A percentile compares a stretch with the other conserved stretches of the same genome.
Evolutionary conservation across 1,140 invertebrate genomes (phyloP).

Genomic region (Ditylenchus dipsaci): DNA sequence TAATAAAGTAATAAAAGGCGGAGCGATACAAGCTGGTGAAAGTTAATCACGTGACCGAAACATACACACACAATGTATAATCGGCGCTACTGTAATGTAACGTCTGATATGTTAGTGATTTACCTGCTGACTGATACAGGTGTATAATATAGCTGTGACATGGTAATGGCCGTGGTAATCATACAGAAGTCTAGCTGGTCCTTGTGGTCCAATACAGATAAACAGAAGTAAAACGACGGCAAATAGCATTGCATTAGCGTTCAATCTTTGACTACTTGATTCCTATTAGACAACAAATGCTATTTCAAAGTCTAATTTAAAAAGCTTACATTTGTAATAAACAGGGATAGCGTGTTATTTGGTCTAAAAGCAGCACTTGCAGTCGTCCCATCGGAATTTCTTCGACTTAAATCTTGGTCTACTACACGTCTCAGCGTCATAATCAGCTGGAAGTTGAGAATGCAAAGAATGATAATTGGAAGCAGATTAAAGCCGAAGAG

Average conservation of each 20-base stretch:
- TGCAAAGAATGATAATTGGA: slow-evolving; percentile 44
- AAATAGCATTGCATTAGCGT: slow-evolving; percentile 58
- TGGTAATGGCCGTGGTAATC: slow-evolving; percentile 54
- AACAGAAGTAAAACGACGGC: slow-evolving; percentile 54
- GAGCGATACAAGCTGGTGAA: neutral
- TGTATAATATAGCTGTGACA: slow-evolving; percentile 50
- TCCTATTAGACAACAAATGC: neutral
- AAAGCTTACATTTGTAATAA: neutral
- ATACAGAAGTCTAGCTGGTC: slow-evolving; percentile 51
- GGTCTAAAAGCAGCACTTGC: neutral
- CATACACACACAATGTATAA: no score
- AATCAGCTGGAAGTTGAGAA: slow-evolving; percentile 47
- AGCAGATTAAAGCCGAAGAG: slow-evolving; percentile 50
- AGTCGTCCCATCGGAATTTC: slow-evolving; percentile 9
- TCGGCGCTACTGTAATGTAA: no score
- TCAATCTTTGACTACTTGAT: slow-evolving; percentile 28
- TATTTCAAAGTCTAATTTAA: neutral
- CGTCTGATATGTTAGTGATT: no score
- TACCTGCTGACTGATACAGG: slow-evolving; percentile 52
- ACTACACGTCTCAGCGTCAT: slow-evolving; percentile 50
- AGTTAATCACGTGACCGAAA: no score
- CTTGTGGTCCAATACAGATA: slow-evolving; percentile 56
- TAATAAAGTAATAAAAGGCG: neutral
- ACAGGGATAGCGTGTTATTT: neutral
- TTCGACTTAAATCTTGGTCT: slow-evolving; percentile 39